phyloP scores from a whole-genome alignment of 1,140 invertebrate species.

The Acyrthosiphon pisum region DNA sequence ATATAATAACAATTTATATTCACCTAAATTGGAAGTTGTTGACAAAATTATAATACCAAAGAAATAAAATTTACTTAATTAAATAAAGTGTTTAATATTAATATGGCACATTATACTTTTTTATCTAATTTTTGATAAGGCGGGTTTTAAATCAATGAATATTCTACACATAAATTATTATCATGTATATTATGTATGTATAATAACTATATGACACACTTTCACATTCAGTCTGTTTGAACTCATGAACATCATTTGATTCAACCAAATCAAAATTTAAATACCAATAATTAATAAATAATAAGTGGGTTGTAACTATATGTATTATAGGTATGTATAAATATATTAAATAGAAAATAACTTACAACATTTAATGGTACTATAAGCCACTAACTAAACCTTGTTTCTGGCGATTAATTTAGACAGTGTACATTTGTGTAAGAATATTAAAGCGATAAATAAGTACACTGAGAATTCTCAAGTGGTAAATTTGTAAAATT shows the following conservation, averaged over 20 bases:
- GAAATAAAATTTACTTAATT: not conserved
- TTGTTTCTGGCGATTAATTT: not conserved
- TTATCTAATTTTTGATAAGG: not conserved
- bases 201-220: not conserved
- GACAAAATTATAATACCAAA: not conserved
- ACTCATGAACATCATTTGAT: not conserved
- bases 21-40: not conserved
- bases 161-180: not conserved
- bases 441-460: not conserved
- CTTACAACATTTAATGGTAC: not conserved
- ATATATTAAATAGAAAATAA: not conserved
- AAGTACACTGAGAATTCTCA: not conserved
- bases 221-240: not conserved
- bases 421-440: not conserved
- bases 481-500: not conserved
- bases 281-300: not conserved
- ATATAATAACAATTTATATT: not conserved
- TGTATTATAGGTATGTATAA: not conserved
- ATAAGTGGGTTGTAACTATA: not conserved
- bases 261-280: constrained; percentile 4
- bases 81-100: not conserved
- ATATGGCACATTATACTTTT: not conserved
- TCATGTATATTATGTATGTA: not conserved
- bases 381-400: not conserved
- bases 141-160: not conserved